Conservation (phyloP, 2,797 vertebrate genomes). For the Chaetodon trifasciatus region DNA sequence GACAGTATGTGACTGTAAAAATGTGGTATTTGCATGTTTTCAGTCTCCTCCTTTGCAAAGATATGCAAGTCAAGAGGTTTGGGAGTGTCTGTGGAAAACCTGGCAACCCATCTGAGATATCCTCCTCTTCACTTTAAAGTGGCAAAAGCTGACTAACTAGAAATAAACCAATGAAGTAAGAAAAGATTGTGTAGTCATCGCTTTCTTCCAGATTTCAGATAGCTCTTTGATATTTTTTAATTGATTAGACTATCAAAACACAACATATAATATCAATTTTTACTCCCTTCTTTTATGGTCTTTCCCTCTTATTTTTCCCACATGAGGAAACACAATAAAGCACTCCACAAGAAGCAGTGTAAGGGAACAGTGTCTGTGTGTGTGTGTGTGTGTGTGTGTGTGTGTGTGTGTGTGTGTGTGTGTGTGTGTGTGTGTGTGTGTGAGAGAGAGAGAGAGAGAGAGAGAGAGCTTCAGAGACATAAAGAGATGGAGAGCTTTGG, state of each 20-base stretch:
- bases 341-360: conserved; percentile 23
- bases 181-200: neutral
- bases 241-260: neutral
- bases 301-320: conserved; percentile 17
- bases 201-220: neutral
- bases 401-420: too few species aligned
- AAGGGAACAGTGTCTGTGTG: neutral
- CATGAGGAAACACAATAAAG: conserved; percentile 31
- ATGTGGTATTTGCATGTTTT: neutral
- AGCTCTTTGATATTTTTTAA: neutral
- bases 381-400: too few species aligned
- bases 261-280: neutral
- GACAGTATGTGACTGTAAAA: neutral
- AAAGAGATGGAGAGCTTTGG: conserved; percentile 16
- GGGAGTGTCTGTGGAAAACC: conserved; percentile 2
- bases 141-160: conserved; percentile 4
- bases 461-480: conserved; percentile 5
- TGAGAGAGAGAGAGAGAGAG: conserved; percentile 20
- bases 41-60: neutral
- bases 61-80: neutral
- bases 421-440: too few species aligned
- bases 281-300: conserved; percentile 11
- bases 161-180: neutral
- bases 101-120: conserved; percentile 6
- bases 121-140: conserved; percentile 4